Evolutionary conservation across 2,797 vertebrate genomes (phyloP).

Genomic region (Rhinoraja longicauda): DNA sequence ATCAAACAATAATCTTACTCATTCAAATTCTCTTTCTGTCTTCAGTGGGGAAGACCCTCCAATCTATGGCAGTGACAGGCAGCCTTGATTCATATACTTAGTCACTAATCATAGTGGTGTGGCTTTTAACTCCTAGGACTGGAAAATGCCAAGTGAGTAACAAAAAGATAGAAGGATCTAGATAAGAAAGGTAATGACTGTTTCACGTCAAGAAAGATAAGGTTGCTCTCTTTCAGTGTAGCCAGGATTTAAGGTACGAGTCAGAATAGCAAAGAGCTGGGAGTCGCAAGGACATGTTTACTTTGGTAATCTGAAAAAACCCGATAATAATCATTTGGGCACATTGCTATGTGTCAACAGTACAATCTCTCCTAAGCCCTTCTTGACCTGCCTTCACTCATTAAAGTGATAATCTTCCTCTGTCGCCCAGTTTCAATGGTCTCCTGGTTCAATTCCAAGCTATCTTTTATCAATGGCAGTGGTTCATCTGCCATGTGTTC

Average conservation of each 20-base stretch:
- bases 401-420: neutral
- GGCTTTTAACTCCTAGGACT: neutral
- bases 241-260: neutral
- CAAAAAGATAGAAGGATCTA: neutral
- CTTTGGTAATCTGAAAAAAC: neutral
- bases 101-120: neutral
- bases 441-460: neutral
- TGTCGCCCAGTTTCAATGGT: neutral
- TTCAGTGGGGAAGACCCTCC: neutral
- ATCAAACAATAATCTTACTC: neutral
- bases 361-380: neutral
- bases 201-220: neutral
- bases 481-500: neutral
- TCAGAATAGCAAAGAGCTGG: neutral
- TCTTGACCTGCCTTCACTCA: neutral
- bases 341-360: no score
- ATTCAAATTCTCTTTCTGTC: neutral
- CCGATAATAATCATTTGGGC: no score
- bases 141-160: neutral
- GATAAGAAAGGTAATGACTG: neutral
- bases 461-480: neutral
- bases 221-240: neutral
- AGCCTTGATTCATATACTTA: neutral
- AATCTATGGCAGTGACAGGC: neutral
- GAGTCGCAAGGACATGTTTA: neutral